phyloP scores from a whole-genome alignment of 1,140 invertebrate genomes.

The Argopecten irradians region DNA sequence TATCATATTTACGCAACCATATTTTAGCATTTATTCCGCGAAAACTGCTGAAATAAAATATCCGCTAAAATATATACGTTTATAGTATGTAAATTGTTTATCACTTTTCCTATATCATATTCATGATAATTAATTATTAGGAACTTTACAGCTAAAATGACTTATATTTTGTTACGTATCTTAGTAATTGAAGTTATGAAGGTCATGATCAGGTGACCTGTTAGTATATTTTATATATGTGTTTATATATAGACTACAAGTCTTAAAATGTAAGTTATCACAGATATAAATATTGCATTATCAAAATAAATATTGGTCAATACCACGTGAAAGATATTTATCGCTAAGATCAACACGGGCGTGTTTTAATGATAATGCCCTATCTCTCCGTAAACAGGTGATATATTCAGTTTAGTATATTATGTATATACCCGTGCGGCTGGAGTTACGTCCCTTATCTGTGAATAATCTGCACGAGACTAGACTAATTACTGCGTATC shows the following conservation, averaged over 20 bases:
- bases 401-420: background rate
- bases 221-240: too few species aligned
- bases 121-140: too few species aligned
- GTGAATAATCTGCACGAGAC: background rate
- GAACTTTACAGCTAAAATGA: too few species aligned
- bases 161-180: too few species aligned
- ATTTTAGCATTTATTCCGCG: too few species aligned
- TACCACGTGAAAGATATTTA: background rate
- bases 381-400: background rate
- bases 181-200: too few species aligned
- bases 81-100: too few species aligned
- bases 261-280: background rate
- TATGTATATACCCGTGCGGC: background rate
- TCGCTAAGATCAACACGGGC: background rate
- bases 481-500: background rate
- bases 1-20: too few species aligned
- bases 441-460: conserved; percentile 3
- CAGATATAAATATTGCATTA: background rate
- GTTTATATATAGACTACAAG: background rate
- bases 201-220: too few species aligned
- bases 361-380: background rate
- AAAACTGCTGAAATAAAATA: too few species aligned
- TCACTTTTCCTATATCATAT: too few species aligned
- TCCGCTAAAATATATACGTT: too few species aligned
- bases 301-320: background rate